phyloP scores from a whole-genome alignment of 2,113 vertebrate genomes.

The Calcarius ornatus region DNA sequence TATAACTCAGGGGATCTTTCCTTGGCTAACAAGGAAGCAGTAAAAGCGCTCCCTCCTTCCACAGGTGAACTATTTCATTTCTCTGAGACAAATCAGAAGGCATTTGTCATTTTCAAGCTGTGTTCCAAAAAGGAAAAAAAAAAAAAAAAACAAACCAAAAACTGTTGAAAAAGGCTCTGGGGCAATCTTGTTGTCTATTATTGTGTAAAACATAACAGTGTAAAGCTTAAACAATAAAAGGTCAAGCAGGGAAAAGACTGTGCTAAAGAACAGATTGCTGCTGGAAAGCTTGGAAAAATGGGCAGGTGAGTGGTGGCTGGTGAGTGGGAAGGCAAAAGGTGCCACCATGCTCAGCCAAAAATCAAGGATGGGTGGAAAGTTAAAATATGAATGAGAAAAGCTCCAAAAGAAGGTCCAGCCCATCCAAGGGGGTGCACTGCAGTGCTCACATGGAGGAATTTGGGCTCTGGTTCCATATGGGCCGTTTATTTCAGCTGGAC shows the following conservation, averaged over 20 bases:
- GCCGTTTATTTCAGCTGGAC: neutral
- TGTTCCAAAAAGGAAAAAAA: neutral
- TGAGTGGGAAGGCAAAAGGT: neutral
- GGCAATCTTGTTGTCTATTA: slow-evolving; percentile 31
- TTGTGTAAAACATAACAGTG: slow-evolving; percentile 17
- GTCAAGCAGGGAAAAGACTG: neutral
- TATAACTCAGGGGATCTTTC: neutral
- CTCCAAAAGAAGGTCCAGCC: neutral
- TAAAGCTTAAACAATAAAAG: slow-evolving; percentile 36
- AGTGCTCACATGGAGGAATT: neutral
- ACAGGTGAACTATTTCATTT: slow-evolving; percentile 24
- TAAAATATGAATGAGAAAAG: neutral
- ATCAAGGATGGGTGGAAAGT: neutral
- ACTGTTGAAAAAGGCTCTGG: slow-evolving; percentile 10
- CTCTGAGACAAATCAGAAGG: slow-evolving; percentile 28
- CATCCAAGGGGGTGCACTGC: accelerated
- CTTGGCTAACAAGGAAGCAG: neutral
- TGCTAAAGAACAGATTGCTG: neutral
- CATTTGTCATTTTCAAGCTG: slow-evolving; percentile 48
- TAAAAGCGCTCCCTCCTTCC: neutral
- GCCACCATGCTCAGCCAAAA: neutral
- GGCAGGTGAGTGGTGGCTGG: neutral
- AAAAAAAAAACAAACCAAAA: neutral
- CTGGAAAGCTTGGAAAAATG: neutral
- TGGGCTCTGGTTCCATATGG: neutral